phyloP scores from a whole-genome alignment of 2,797 vertebrate species.

The Myotis myotis region DNA sequence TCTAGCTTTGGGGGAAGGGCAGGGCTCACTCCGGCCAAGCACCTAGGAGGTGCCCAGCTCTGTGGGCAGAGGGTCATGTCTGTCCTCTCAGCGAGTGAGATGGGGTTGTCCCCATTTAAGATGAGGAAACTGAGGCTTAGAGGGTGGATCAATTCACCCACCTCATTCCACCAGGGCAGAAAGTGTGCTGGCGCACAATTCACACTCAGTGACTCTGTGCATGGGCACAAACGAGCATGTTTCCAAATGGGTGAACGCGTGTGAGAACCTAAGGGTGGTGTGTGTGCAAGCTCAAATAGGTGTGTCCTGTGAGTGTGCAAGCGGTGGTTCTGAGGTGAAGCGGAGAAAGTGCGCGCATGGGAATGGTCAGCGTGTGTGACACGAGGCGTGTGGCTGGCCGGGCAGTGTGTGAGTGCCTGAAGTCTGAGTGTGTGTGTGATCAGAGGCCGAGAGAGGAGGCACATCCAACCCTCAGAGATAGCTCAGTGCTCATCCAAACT shows the following conservation, averaged over 20 bases:
- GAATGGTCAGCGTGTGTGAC: neutral
- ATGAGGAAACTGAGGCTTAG: neutral
- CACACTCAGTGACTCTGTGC: neutral
- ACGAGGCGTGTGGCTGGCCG: accelerated
- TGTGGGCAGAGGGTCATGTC: neutral
- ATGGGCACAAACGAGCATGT: neutral
- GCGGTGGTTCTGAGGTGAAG: neutral
- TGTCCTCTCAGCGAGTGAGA: neutral
- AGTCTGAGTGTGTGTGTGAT: neutral
- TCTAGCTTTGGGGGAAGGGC: neutral
- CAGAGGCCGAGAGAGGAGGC: neutral
- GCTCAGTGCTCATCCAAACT: no score
- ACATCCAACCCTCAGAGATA: neutral
- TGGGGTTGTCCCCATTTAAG: neutral
- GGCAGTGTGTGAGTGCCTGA: neutral
- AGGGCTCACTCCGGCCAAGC: neutral
- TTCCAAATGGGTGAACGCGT: neutral
- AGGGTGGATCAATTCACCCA: neutral
- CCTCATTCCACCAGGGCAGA: neutral
- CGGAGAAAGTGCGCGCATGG: accelerated
- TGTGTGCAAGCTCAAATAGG: neutral
- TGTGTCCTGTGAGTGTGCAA: neutral
- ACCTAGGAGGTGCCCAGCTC: neutral
- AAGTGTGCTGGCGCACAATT: neutral
- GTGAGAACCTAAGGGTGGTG: neutral